A percentile compares a stretch with the other conserved stretches of the same genome.
phyloP scores from a whole-genome alignment of 2,888 invertebrate species.

The Phymatocera aterrima region DNA sequence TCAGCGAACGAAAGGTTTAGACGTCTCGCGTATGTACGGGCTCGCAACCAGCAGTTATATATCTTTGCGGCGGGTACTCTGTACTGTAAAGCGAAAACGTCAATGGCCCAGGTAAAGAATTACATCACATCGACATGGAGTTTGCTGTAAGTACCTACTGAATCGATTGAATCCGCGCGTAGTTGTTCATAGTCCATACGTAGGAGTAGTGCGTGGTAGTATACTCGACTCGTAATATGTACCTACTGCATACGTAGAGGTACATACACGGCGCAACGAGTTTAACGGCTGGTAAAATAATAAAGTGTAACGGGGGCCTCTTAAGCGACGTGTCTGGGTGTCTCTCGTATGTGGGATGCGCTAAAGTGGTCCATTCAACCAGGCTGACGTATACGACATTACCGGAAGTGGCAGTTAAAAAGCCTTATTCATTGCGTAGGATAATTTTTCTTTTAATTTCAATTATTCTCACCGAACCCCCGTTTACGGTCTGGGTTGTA shows the following conservation, averaged over 20 bases:
- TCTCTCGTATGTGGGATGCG: slow-evolving; percentile 59
- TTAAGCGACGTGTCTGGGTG: background rate
- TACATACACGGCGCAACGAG: background rate
- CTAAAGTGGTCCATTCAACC: slow-evolving; percentile 69
- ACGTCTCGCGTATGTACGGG: too few relatives aligned
- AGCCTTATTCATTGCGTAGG: slow-evolving; percentile 55
- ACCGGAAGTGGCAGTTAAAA: slow-evolving; percentile 71
- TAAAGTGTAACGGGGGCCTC: slow-evolving; percentile 13
- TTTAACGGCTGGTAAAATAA: slow-evolving; percentile 23
- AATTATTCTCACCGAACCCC: slow-evolving; percentile 35
- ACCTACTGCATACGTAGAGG: background rate
- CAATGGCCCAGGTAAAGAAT: background rate
- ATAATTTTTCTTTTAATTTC: slow-evolving; percentile 55
- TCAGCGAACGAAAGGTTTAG: too few relatives aligned
- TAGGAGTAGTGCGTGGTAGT: background rate
- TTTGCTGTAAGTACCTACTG: background rate
- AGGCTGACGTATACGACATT: slow-evolving; percentile 68
- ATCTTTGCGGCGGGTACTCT: background rate
- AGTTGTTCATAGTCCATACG: background rate
- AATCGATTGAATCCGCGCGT: slow-evolving; percentile 1
- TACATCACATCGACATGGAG: background rate
- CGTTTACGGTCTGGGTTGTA: background rate
- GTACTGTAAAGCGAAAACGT: background rate
- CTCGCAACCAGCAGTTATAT: background rate
- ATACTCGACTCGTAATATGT: background rate